phyloP scores from a whole-genome alignment of 2,797 vertebrate species.

The Natrix natrix region DNA sequence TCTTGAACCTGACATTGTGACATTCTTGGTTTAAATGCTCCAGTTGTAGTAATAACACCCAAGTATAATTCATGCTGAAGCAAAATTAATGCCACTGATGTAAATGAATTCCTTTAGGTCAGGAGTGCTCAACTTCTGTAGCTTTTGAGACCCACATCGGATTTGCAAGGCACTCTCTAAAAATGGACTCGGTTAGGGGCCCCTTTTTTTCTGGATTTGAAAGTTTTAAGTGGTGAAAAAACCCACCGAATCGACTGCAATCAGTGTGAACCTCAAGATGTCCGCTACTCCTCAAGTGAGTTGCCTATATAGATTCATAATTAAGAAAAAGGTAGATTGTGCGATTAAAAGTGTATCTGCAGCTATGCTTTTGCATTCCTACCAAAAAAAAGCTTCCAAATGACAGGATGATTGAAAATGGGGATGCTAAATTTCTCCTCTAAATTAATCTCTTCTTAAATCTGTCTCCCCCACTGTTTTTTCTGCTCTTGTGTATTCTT shows the following conservation, averaged over 20 bases:
- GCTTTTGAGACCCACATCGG: neutral
- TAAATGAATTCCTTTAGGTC: neutral
- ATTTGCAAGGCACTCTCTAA: neutral
- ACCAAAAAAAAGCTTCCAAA: neutral
- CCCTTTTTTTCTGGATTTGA: neutral
- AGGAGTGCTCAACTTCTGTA: neutral
- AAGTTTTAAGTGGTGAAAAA: neutral
- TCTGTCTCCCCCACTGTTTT: neutral
- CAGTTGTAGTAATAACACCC: neutral
- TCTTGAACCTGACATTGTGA: neutral
- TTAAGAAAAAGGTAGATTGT: neutral
- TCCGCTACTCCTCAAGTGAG: neutral
- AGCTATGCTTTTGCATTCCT: neutral
- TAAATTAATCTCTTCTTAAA: neutral
- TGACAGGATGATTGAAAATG: neutral
- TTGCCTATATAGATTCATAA: neutral
- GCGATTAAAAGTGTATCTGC: neutral
- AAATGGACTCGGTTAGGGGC: neutral
- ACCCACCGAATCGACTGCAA: neutral
- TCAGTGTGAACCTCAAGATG: neutral
- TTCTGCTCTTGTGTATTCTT: neutral
- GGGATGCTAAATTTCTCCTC: neutral
- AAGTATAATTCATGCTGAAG: neutral
- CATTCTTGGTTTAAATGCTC: neutral
- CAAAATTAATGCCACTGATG: neutral